A percentile compares a stretch with the other conserved stretches of the same genome.
Evolutionary conservation across 2,113 vertebrate genomes (phyloP).

Genomic region (Ibidorhyncha struthersii): DNA sequence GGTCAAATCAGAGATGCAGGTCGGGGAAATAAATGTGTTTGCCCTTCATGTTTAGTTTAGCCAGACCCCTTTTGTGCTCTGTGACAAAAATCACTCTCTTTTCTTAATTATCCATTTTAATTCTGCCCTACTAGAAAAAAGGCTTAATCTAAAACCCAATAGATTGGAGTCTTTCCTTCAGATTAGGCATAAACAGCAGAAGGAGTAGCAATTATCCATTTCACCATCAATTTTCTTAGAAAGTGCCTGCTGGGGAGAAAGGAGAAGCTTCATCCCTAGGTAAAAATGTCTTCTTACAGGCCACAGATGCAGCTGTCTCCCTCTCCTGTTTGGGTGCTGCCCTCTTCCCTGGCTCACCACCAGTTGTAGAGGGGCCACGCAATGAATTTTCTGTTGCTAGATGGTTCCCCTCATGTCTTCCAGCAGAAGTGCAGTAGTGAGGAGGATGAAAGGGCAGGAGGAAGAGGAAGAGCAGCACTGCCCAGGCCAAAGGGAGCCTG

Average conservation of each 20-base stretch:
- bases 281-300: neutral
- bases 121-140: neutral
- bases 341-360: neutral
- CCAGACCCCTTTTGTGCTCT: neutral
- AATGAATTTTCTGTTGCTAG: neutral
- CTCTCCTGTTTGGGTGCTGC: neutral
- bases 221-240: neutral
- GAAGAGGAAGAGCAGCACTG: neutral
- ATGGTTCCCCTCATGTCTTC: neutral
- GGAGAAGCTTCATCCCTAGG: neutral
- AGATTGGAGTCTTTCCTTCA: neutral
- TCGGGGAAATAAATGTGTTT: neutral
- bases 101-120: neutral
- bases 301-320: neutral
- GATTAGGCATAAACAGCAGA: neutral
- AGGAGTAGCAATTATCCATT: neutral
- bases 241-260: neutral
- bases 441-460: neutral
- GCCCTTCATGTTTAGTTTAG: neutral
- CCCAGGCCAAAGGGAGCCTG: accelerated
- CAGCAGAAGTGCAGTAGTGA: neutral
- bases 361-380: neutral
- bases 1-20: neutral
- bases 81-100: neutral
- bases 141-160: neutral